These are phyloP conservation scores for Drosophila watanabei DNA, from an alignment of 1,140 invertebrate genomes.

Conservation along the genomic window DNA sequence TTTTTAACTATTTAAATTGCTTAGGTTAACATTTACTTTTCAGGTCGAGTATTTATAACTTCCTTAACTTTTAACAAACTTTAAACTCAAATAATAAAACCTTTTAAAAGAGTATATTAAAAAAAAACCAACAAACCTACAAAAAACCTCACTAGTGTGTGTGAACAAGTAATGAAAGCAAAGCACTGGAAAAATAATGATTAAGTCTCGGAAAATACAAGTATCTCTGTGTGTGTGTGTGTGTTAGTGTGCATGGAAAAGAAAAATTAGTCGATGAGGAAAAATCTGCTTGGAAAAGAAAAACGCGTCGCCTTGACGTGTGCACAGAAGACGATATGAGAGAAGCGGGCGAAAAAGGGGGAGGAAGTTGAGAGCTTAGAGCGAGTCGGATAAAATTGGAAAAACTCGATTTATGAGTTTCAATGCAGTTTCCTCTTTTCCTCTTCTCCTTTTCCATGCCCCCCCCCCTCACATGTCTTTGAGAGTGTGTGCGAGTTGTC, in stretches of 20 bases:
- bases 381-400: slow-evolving; percentile 50
- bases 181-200: slow-evolving; percentile 80
- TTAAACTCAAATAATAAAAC: background rate
- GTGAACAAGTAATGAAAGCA: slow-evolving; percentile 75
- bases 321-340: slow-evolving; percentile 2
- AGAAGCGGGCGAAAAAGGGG: slow-evolving; percentile 4
- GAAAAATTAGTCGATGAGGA: slow-evolving; percentile 63
- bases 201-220: slow-evolving; percentile 60
- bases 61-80: background rate
- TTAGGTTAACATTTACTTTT: accelerated
- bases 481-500: slow-evolving; percentile 21
- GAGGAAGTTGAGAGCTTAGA: slow-evolving; percentile 1
- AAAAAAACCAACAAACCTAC: slow-evolving; percentile 7
- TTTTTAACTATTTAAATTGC: too few species aligned
- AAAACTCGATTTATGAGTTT: slow-evolving; percentile 78
- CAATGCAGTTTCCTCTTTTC: slow-evolving; percentile 57
- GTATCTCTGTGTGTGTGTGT: slow-evolving; percentile 7
- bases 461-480: slow-evolving; percentile 15
- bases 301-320: slow-evolving; percentile 17
- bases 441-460: slow-evolving; percentile 7
- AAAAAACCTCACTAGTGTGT: slow-evolving; percentile 29
- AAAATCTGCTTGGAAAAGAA: slow-evolving; percentile 63
- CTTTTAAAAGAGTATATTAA: background rate
- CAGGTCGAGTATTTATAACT: background rate
- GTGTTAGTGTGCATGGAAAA: slow-evolving; percentile 29